phyloP scores from a whole-genome alignment of 2,888 invertebrate genomes.

The Onchidella celtica region DNA sequence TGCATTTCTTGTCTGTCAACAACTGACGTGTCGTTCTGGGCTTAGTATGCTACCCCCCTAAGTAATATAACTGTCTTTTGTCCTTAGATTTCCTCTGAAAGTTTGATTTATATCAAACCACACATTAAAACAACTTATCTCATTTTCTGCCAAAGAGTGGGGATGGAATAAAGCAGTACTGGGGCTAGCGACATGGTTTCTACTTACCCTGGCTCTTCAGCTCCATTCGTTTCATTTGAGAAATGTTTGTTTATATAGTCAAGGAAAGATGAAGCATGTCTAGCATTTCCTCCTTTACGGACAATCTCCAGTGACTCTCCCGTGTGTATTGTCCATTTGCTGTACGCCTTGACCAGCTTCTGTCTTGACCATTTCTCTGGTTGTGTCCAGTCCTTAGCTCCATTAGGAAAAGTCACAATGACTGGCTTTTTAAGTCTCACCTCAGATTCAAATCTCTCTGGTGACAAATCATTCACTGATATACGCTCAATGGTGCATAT shows the following conservation, averaged over 20 bases:
- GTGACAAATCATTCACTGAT: slow-evolving; percentile 58
- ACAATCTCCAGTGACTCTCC: slow-evolving; percentile 74
- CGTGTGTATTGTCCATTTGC: slow-evolving; percentile 64
- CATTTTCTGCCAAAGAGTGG: no score
- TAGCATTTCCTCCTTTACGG: slow-evolving; percentile 70
- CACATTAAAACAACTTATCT: no score
- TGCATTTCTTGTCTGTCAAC: no score
- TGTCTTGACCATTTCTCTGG: slow-evolving; percentile 64
- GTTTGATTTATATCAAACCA: no score
- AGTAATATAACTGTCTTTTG: no score
- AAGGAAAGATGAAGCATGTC: slow-evolving; percentile 62
- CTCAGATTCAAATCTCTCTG: slow-evolving; percentile 64
- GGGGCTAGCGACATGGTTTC: no score
- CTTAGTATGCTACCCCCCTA: no score
- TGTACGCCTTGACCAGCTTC: slow-evolving; percentile 56
- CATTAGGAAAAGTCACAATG: slow-evolving; percentile 68
- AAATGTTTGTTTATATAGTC: slow-evolving; percentile 64
- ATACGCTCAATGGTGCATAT: slow-evolving; percentile 67
- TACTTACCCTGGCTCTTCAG: slow-evolving; percentile 67
- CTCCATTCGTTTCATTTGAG: slow-evolving; percentile 55
- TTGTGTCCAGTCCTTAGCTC: slow-evolving; percentile 72
- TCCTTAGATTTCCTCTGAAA: no score
- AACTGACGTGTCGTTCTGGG: no score
- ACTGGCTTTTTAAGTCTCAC: slow-evolving; percentile 70
- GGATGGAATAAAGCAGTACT: no score